Conservation (phyloP, 2,888 invertebrate genomes). For the Melanotus villosus region DNA sequence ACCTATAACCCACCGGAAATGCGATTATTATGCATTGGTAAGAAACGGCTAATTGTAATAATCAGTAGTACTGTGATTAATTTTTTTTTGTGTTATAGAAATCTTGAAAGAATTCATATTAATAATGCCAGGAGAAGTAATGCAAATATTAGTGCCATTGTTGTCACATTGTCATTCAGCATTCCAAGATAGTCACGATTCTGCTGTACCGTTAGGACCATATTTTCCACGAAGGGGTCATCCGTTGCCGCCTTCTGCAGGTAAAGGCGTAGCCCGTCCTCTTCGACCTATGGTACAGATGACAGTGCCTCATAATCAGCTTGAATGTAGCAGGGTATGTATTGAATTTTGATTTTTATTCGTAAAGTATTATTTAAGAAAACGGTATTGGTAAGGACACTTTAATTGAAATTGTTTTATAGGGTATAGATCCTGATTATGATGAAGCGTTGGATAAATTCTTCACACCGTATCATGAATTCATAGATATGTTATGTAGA, state of each 20-base stretch:
- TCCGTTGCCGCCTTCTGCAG: constrained; percentile 71
- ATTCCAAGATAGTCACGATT: constrained; percentile 81
- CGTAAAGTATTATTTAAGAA: too few species aligned
- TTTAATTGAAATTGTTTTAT: constrained; percentile 50
- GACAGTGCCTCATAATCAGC: constrained; percentile 83
- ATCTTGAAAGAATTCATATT: constrained; percentile 85
- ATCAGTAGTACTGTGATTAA: too few species aligned
- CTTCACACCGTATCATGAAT: constrained; percentile 90
- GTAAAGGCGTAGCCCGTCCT: constrained; percentile 78
- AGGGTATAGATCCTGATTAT: constrained; percentile 84
- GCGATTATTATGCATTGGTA: constrained; percentile 82
- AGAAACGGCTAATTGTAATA: too few species aligned
- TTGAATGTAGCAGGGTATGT: constrained; percentile 79
- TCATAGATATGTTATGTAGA: constrained; percentile 89
- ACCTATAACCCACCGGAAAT: constrained; percentile 91
- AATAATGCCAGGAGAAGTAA: constrained; percentile 83
- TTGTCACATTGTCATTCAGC: constrained; percentile 88
- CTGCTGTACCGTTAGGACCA: constrained; percentile 81
- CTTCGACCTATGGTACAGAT: constrained; percentile 88
- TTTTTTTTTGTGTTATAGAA: constrained; percentile 71
- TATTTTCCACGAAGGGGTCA: constrained; percentile 83
- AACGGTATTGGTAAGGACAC: too few species aligned
- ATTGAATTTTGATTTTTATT: too few species aligned
- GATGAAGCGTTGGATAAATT: constrained; percentile 83
- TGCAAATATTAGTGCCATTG: constrained; percentile 87